Evolutionary conservation across 2,113 vertebrate genomes (phyloP).

Genomic region (Pseudorectes ferrugineus): DNA sequence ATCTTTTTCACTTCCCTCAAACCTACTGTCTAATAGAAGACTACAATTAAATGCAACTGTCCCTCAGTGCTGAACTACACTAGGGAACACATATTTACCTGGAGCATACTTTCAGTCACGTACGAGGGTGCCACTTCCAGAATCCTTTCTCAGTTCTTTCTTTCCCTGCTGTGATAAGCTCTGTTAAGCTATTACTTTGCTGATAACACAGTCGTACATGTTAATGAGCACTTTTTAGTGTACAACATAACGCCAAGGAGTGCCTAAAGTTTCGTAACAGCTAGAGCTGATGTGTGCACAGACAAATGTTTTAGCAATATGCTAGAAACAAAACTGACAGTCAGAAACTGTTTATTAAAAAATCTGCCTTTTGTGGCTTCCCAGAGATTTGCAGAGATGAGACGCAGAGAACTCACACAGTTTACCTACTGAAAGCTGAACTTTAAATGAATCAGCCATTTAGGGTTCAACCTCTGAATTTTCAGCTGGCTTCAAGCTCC

Average conservation of each 20-base stretch:
- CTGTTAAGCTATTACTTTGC: background rate
- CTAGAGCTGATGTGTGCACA: background rate
- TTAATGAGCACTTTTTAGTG: background rate
- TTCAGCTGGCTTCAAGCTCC: background rate
- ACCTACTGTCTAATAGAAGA: background rate
- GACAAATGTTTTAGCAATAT: background rate
- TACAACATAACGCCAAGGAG: background rate
- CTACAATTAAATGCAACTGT: background rate
- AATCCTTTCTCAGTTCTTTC: background rate
- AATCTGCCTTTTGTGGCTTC: background rate
- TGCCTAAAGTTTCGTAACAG: background rate
- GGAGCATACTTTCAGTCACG: background rate
- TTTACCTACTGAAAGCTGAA: background rate
- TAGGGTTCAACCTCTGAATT: background rate
- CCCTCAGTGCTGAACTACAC: background rate
- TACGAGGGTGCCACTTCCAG: background rate
- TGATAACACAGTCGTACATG: background rate
- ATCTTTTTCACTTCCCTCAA: background rate
- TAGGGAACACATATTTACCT: background rate
- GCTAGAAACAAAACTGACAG: background rate
- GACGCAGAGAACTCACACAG: background rate
- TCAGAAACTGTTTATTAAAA: background rate
- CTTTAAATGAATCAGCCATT: background rate
- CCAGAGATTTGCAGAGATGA: background rate
- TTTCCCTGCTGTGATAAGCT: background rate